phyloP scores from a whole-genome alignment of 2,113 vertebrate genomes.

The Callospermophilus lateralis region DNA sequence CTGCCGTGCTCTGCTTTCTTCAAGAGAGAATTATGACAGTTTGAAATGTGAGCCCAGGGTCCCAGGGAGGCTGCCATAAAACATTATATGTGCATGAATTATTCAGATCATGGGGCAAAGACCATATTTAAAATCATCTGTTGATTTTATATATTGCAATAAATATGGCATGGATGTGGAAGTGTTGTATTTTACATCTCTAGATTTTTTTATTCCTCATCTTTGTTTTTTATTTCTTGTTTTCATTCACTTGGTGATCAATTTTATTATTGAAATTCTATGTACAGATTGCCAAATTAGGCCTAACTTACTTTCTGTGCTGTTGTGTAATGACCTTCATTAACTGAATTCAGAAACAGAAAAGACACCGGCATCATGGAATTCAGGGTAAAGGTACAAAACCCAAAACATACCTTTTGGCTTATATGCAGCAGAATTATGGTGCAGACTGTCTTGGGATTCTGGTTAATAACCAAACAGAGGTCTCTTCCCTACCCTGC shows the following conservation, averaged over 20 bases:
- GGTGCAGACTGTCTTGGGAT: fast-evolving
- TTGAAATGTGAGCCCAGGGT: not conserved
- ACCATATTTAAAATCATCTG: conserved; percentile 39
- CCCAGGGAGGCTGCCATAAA: not conserved
- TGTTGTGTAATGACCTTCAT: not conserved
- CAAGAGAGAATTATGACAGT: not conserved
- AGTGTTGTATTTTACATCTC: not conserved
- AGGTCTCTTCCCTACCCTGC: fast-evolving
- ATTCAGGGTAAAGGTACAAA: not conserved
- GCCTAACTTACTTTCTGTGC: not conserved
- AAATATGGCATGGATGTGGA: not conserved
- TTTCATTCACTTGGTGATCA: not conserved
- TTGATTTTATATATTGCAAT: conserved; percentile 4
- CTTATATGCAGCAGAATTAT: fast-evolving
- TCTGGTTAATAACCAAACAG: not conserved
- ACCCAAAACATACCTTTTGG: not conserved
- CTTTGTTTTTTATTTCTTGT: not conserved
- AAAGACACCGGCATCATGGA: not conserved
- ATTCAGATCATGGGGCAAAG: conserved; percentile 34
- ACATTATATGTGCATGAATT: conserved; percentile 45
- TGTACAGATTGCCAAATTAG: not conserved
- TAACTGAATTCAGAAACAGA: not conserved
- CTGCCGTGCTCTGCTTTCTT: not conserved
- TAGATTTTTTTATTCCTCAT: not conserved
- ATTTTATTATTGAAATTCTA: conserved; percentile 47